A percentile compares a stretch with the other conserved stretches of the same genome.
Evolutionary conservation across 2,888 invertebrate species (phyloP).

Genomic region (Nyleta sp.): DNA sequence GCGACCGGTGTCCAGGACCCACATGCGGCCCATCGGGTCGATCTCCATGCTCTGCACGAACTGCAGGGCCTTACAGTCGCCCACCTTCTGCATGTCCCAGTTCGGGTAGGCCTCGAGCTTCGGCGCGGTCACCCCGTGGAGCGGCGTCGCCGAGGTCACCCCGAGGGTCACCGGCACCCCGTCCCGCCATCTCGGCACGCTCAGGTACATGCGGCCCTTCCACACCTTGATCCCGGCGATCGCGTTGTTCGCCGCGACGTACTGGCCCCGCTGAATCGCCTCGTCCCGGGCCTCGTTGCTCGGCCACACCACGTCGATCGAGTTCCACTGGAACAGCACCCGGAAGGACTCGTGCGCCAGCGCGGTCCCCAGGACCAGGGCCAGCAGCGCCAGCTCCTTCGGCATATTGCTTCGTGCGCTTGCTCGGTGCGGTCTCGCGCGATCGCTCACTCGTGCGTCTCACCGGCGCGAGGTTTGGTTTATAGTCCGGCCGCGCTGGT

Average conservation of each 20-base stretch:
- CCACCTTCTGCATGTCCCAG: slow-evolving; percentile 87
- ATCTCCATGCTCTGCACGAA: slow-evolving; percentile 90
- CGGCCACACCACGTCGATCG: slow-evolving; percentile 88
- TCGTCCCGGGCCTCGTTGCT: slow-evolving; percentile 84
- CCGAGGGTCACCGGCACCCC: slow-evolving; percentile 89
- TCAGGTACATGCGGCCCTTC: slow-evolving; percentile 87
- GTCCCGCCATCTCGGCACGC: slow-evolving; percentile 87
- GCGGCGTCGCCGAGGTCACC: slow-evolving; percentile 83
- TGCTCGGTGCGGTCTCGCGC: not conserved
- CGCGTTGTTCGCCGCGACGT: slow-evolving; percentile 87
- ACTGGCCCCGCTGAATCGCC: slow-evolving; percentile 85
- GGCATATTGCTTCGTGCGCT: not conserved
- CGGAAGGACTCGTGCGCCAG: slow-evolving; percentile 84
- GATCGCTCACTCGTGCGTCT: slow-evolving; percentile 28
- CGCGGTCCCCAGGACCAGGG: slow-evolving; percentile 51
- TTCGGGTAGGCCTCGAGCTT: slow-evolving; percentile 87
- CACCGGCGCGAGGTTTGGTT: too few relatives aligned
- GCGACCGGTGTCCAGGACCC: slow-evolving; percentile 84
- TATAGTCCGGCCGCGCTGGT: too few relatives aligned
- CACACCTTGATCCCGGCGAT: slow-evolving; percentile 88
- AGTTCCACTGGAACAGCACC: slow-evolving; percentile 89
- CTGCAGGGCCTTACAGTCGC: slow-evolving; percentile 88
- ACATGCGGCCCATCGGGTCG: slow-evolving; percentile 87
- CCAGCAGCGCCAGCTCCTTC: slow-evolving; percentile 39
- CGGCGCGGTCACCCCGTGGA: slow-evolving; percentile 85